Conservation (phyloP, 1,140 invertebrate species). For the Zaprionus nigranus region DNA sequence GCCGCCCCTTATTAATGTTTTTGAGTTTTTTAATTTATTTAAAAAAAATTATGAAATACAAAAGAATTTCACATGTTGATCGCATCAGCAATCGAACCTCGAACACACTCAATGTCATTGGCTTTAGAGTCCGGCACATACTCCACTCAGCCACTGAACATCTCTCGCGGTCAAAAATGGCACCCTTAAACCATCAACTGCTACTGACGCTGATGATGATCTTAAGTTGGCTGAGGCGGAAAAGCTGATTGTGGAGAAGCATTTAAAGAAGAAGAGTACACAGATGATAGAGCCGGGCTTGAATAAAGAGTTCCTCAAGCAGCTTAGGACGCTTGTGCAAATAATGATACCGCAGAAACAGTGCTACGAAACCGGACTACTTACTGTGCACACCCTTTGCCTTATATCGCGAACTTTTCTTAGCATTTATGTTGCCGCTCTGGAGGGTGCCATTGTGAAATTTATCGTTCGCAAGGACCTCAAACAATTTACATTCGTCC, state of each 20-base stretch:
- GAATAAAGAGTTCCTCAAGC: slow-evolving; percentile 92
- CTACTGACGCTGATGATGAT: slow-evolving; percentile 59
- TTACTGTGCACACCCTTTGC: slow-evolving; percentile 94
- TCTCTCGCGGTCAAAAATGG: slow-evolving; percentile 27
- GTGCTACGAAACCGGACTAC: slow-evolving; percentile 92
- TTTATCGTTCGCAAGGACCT: slow-evolving; percentile 97
- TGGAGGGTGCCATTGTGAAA: slow-evolving; percentile 98
- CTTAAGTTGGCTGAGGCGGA: slow-evolving; percentile 76
- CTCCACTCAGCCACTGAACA: too few species aligned
- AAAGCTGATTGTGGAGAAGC: slow-evolving; percentile 71
- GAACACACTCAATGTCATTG: too few species aligned
- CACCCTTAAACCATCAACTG: slow-evolving; percentile 32
- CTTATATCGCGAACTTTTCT: slow-evolving; percentile 96
- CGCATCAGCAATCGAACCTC: too few species aligned
- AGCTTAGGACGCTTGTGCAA: slow-evolving; percentile 91
- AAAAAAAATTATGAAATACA: too few species aligned
- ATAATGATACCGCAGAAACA: slow-evolving; percentile 96
- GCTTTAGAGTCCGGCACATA: too few species aligned
- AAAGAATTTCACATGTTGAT: too few species aligned
- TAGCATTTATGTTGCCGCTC: slow-evolving; percentile 97
- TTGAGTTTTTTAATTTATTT: too few species aligned
- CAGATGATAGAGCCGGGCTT: slow-evolving; percentile 86
- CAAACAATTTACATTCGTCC: slow-evolving; percentile 90
- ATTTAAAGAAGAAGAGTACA: slow-evolving; percentile 59
- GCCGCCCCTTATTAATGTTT: too few species aligned